Conservation (phyloP, 2,113 vertebrate genomes). For the Centropristis striata region DNA sequence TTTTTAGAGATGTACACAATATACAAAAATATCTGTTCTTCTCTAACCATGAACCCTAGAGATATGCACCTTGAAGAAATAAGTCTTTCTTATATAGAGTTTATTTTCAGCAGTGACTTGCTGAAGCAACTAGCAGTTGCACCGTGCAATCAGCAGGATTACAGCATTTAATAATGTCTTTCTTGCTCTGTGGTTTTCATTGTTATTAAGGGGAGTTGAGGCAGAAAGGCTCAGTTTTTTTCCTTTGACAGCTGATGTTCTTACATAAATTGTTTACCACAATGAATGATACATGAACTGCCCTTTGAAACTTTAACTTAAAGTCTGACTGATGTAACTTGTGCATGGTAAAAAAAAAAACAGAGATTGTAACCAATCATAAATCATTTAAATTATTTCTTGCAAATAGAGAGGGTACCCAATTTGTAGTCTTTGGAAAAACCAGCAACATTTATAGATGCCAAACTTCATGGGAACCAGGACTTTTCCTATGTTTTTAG, state of each 20-base stretch:
- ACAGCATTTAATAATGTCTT: slow-evolving; percentile 50
- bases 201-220: slow-evolving; percentile 21
- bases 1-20: slow-evolving; percentile 52
- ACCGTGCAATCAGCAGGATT: slow-evolving; percentile 74
- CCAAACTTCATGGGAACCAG: slow-evolving; percentile 7
- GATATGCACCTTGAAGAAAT: slow-evolving; percentile 78
- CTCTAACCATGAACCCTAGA: slow-evolving; percentile 47
- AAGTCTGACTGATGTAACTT: slow-evolving; percentile 32
- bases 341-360: slow-evolving; percentile 12
- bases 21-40: slow-evolving; percentile 42
- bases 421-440: slow-evolving; percentile 17
- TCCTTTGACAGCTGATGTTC: slow-evolving; percentile 38
- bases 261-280: slow-evolving; percentile 58
- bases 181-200: slow-evolving; percentile 50
- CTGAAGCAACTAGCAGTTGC: slow-evolving; percentile 69
- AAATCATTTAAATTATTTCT: slow-evolving; percentile 17
- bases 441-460: slow-evolving; percentile 8
- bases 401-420: slow-evolving; percentile 23
- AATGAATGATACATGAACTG: slow-evolving; percentile 26
- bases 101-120: slow-evolving; percentile 68
- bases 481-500: neutral
- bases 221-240: slow-evolving; percentile 25
- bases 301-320: slow-evolving; percentile 45
- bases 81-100: slow-evolving; percentile 57
- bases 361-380: slow-evolving; percentile 23